phyloP scores from a whole-genome alignment of 2,797 vertebrate genomes.

The Toxotes lorentzi region DNA sequence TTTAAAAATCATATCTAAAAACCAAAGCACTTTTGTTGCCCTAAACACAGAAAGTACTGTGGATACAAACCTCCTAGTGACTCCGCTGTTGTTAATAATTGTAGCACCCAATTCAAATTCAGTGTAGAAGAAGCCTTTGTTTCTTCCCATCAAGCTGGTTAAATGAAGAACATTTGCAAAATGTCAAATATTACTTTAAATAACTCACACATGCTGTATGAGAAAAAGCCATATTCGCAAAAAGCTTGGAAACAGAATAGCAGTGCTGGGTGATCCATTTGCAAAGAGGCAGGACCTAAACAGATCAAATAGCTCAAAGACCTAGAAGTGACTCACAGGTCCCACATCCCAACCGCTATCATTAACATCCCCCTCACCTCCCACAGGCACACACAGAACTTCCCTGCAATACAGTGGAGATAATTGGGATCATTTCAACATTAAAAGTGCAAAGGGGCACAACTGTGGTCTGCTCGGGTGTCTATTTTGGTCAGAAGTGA shows the following conservation, averaged over 20 bases:
- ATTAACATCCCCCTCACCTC: conserved; percentile 31
- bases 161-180: not conserved
- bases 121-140: not conserved
- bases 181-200: not conserved
- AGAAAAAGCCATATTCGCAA: not conserved
- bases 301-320: conserved; percentile 20
- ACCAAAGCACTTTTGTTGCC: too few relatives aligned
- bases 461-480: conserved; percentile 26
- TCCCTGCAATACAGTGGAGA: not conserved
- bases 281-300: conserved; percentile 23
- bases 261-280: conserved; percentile 6
- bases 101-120: not conserved
- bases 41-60: too few relatives aligned
- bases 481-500: conserved; percentile 42
- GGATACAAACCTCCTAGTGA: too few relatives aligned
- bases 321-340: conserved; percentile 57
- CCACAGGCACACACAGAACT: conserved; percentile 14
- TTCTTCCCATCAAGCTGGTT: not conserved
- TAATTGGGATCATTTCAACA: conserved; percentile 56
- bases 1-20: too few relatives aligned
- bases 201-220: not conserved
- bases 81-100: too few relatives aligned
- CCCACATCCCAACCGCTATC: conserved; percentile 16
- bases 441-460: conserved; percentile 26
- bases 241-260: not conserved